phyloP scores from a whole-genome alignment of 2,113 vertebrate genomes.

The Holacanthus passer region DNA sequence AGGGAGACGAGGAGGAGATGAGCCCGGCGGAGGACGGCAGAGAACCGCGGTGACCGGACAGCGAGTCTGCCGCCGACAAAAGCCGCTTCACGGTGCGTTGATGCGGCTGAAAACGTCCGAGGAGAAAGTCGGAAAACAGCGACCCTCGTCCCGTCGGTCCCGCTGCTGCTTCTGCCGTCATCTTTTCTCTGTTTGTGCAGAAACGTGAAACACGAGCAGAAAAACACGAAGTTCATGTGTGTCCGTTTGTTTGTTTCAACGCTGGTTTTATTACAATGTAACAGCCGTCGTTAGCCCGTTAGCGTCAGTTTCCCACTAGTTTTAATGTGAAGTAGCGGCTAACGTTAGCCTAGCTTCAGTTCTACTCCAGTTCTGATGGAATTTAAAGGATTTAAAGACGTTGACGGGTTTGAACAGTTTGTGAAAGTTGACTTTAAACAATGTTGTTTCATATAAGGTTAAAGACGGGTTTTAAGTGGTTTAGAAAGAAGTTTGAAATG shows the following conservation, averaged over 20 bases:
- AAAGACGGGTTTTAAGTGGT: neutral
- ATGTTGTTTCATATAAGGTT: neutral
- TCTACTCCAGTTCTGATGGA: neutral
- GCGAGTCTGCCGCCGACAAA: slow-evolving; percentile 11
- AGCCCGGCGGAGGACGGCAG: slow-evolving; percentile 30
- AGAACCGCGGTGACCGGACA: slow-evolving; percentile 66
- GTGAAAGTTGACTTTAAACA: neutral
- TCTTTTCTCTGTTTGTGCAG: neutral
- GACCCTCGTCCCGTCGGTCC: slow-evolving; percentile 37
- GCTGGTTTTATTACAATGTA: neutral
- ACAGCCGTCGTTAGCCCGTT: neutral
- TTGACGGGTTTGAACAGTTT: neutral
- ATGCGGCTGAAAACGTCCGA: neutral
- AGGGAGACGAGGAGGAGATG: slow-evolving; percentile 37
- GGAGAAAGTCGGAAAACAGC: slow-evolving; percentile 35
- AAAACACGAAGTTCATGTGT: rapidly evolving
- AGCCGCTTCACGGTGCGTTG: slow-evolving; percentile 35
- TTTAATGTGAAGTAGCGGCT: slow-evolving; percentile 14
- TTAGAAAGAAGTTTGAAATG: neutral
- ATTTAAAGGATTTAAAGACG: neutral
- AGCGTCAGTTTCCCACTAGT: neutral
- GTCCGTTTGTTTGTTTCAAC: neutral
- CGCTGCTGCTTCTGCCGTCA: neutral
- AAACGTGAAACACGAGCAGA: neutral
- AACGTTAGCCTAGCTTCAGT: slow-evolving; percentile 41